phyloP scores from a whole-genome alignment of 2,888 invertebrate species.

The Aleiodes leptofemur region DNA sequence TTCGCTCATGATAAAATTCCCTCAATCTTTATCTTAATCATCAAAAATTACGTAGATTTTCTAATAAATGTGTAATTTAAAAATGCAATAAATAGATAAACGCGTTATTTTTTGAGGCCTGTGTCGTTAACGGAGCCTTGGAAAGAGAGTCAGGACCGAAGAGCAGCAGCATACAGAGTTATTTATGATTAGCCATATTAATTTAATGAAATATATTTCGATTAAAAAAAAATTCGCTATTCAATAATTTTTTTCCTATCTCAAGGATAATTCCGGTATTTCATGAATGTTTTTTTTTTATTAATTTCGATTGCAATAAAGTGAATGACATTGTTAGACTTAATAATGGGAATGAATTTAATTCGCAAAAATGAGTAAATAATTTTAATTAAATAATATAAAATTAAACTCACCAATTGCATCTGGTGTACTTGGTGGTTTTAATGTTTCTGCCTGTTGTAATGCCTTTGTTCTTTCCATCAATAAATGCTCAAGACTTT shows the following conservation, averaged over 20 bases:
- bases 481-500: slow-evolving; percentile 82
- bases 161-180: slow-evolving; percentile 69
- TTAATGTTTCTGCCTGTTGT: slow-evolving; percentile 78
- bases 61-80: slow-evolving; percentile 12
- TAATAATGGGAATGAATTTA: slow-evolving; percentile 27
- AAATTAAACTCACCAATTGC: slow-evolving; percentile 70
- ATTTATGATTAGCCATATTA: slow-evolving; percentile 51
- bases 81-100: background rate
- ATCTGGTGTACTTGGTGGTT: slow-evolving; percentile 74
- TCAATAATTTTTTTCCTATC: no score
- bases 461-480: slow-evolving; percentile 86
- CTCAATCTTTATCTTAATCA: slow-evolving; percentile 10
- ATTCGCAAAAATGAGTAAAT: slow-evolving; percentile 21
- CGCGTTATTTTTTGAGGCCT: slow-evolving; percentile 18
- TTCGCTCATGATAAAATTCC: slow-evolving; percentile 59
- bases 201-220: slow-evolving; percentile 8
- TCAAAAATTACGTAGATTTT: slow-evolving; percentile 22
- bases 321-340: slow-evolving; percentile 4
- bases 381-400: background rate
- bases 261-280: no score
- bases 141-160: slow-evolving; percentile 74
- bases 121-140: slow-evolving; percentile 67
- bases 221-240: no score
- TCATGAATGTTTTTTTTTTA: no score
- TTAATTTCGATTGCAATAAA: no score